Base-by-base conservation (phyloP, 2,797 vertebrate species). In the Rousettus madagascariensis region DNA sequence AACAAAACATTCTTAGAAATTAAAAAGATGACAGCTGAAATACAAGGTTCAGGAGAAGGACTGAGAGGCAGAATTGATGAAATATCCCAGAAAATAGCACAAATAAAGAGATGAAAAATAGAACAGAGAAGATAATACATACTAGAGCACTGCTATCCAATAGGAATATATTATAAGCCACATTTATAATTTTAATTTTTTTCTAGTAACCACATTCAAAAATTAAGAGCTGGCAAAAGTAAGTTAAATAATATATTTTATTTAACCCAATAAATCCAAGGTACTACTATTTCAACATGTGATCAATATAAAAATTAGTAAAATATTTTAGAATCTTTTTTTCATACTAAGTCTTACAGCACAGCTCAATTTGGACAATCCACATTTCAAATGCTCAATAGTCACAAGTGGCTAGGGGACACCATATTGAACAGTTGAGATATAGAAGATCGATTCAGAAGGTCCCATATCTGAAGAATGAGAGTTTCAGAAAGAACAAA, bases 231-330 rank as follows among this genome's bases (percentile, higher is more conserved):
- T 43, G 24, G 41, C 26, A 90, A 84, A 77, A 68, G 83, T 92
- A 68, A 89, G 59, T 94, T 94, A n/a, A 72, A 26, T 59, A 77
- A 78, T 86, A 53, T 79, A 72, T 69, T 53, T n/a, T 66, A 12
- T 66, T 91, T 78, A 83, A 82, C n/a, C n/a, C 53, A 6, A 10
- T 28, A 65, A 57, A 83, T 83, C 46, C 41, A 92, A 94, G 7
- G 72, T 38, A 86, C n/a, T 78, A 30, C 28, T 36, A 65, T 92
- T 83, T 95, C 49, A 90, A 87, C 22, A 92, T 57, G n/a, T 36
- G 85, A 85, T 80, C 26, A 66, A 49, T 49, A 38, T 82, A 75
- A 69, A 61, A 82, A 90, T 92, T 78, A 82, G 59, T 30, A 7
- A 92, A 69, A 75, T 61, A 83, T 46, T 69, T 87, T 63, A 33